A percentile compares a stretch with the other conserved stretches of the same genome.
These are phyloP conservation scores for Eupithecia centaureata DNA, from an alignment of 2,888 invertebrate species.

Conservation along the genomic window DNA sequence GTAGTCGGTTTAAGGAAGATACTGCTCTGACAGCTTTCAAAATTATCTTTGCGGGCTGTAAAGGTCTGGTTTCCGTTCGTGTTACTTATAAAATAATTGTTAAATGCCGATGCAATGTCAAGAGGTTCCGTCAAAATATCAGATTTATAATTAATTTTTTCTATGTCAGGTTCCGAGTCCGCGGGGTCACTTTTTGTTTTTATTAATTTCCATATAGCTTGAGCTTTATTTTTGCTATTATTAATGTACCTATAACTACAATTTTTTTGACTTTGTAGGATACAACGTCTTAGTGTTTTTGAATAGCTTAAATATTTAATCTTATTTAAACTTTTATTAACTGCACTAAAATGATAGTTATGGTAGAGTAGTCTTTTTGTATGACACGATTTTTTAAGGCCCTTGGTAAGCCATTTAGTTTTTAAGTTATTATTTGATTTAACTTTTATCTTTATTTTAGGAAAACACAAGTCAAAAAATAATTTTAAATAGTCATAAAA, in stretches of 20 bases:
- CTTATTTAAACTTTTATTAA: not conserved
- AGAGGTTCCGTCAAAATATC: not conserved
- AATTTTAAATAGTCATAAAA: no score
- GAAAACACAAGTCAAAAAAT: no score
- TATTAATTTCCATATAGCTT: constrained; percentile 4
- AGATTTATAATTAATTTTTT: not conserved
- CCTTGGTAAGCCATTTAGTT: not conserved
- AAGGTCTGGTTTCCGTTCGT: no score
- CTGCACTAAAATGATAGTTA: not conserved
- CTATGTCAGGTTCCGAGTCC: not conserved
- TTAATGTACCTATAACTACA: not conserved
- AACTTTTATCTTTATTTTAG: no score
- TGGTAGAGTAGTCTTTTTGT: not conserved
- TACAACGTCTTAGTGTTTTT: not conserved
- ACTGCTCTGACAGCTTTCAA: no score
- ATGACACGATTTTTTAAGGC: not conserved
- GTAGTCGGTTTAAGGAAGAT: no score
- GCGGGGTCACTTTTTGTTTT: not conserved
- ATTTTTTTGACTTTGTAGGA: not conserved
- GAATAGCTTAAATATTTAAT: constrained; percentile 1
- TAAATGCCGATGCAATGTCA: constrained; percentile 2
- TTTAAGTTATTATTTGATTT: no score
- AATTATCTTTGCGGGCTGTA: no score
- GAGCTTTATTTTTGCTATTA: constrained; percentile 3
- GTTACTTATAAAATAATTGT: not conserved